Conservation (phyloP, 64 coral and sea anemone genomes). For the Anthopleura sola region DNA sequence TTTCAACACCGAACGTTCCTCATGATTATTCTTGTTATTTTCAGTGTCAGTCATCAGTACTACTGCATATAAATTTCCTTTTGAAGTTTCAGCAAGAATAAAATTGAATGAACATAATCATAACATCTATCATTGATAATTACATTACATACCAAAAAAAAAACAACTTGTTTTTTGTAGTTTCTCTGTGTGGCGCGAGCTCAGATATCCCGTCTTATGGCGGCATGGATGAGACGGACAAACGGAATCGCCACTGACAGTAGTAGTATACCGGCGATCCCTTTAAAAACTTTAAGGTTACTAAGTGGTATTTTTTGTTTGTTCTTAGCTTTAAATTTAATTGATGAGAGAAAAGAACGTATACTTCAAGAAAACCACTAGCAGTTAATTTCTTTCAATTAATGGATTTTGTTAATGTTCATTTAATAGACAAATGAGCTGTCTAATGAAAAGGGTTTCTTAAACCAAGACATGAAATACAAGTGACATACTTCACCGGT, state of each 20-base stretch:
- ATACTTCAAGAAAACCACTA: not conserved
- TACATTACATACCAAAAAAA: too few relatives aligned
- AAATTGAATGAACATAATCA: too few relatives aligned
- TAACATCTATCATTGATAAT: too few relatives aligned
- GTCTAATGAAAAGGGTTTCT: not conserved
- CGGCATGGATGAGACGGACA: not conserved
- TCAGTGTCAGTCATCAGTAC: too few relatives aligned
- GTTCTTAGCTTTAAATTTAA: not conserved
- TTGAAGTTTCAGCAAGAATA: too few relatives aligned
- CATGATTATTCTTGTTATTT: too few relatives aligned
- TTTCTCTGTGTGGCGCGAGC: too few relatives aligned
- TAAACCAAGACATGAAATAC: not conserved
- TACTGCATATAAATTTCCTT: too few relatives aligned
- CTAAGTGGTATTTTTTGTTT: not conserved
- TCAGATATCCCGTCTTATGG: too few relatives aligned
- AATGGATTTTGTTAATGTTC: not conserved
- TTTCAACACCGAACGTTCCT: too few relatives aligned
- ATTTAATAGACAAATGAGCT: not conserved
- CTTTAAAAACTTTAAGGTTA: not conserved
- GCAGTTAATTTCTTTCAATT: not conserved
- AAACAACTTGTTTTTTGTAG: too few relatives aligned
- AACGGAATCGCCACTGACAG: not conserved
- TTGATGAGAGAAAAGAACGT: not conserved
- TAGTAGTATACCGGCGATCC: not conserved
- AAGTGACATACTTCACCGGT: not conserved